phyloP scores from a whole-genome alignment of 2,113 vertebrate species.

The Nothoprocta pentlandii region DNA sequence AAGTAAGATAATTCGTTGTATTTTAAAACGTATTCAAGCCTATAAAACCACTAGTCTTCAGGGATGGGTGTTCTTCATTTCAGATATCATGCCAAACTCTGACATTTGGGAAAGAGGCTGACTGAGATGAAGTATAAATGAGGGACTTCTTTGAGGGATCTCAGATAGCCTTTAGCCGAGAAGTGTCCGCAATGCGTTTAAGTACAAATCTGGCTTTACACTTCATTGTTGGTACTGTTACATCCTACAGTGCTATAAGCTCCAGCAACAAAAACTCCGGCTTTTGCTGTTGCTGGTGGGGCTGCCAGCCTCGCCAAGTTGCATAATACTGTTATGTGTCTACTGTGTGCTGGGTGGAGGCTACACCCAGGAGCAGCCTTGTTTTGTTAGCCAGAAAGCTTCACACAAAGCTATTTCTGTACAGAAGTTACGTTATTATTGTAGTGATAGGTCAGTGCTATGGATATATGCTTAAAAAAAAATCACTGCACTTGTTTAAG shows the following conservation, averaged over 20 bases:
- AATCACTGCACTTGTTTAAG: not conserved
- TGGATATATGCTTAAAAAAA: not conserved
- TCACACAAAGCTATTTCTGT: not conserved
- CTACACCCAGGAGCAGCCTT: not conserved
- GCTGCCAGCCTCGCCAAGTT: slow-evolving; percentile 25
- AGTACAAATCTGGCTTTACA: not conserved
- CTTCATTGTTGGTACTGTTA: not conserved
- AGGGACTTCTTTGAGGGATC: not conserved
- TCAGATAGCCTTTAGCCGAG: not conserved
- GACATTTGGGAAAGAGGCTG: slow-evolving; percentile 2
- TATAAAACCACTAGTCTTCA: slow-evolving; percentile 36
- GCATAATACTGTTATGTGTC: not conserved
- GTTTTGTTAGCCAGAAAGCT: slow-evolving; percentile 20
- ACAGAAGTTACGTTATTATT: not conserved
- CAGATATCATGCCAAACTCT: slow-evolving; percentile 11
- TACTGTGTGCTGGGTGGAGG: slow-evolving; percentile 6
- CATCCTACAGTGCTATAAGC: not conserved
- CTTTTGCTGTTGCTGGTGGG: not conserved
- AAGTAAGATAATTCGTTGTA: slow-evolving; percentile 52
- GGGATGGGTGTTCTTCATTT: slow-evolving; percentile 3
- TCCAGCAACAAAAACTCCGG: not conserved
- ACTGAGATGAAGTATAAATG: slow-evolving; percentile 3
- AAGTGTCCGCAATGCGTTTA: not conserved
- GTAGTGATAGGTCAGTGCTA: not conserved
- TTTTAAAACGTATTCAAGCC: slow-evolving; percentile 38